A percentile compares a stretch with the other conserved stretches of the same genome.
Evolutionary conservation across 2,113 vertebrate genomes (phyloP).

Genomic region (Stegostoma tigrinum): DNA sequence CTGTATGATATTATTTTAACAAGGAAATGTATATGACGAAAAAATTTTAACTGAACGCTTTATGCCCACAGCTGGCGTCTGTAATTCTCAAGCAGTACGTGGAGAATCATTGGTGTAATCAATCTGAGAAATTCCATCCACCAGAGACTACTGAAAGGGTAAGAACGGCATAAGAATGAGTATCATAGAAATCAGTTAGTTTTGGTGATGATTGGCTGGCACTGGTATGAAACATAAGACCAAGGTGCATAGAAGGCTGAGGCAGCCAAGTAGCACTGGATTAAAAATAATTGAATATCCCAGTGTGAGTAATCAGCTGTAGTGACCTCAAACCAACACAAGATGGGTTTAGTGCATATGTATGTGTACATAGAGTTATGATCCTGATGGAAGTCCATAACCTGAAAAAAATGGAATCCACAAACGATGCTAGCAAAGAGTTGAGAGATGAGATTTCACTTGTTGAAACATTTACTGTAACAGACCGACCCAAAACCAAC

Average conservation of each 20-base stretch:
- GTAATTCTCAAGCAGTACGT: slow-evolving; percentile 98
- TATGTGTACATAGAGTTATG: not conserved
- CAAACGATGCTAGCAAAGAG: not conserved
- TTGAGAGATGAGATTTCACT: not conserved
- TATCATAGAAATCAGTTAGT: not conserved
- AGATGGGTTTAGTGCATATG: not conserved
- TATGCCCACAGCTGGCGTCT: slow-evolving; percentile 72
- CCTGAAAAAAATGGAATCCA: not conserved
- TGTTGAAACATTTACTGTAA: not conserved
- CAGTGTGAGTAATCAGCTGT: not conserved
- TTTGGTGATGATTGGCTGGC: no score
- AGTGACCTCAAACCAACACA: not conserved
- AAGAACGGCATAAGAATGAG: slow-evolving; percentile 40
- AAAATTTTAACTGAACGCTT: not conserved
- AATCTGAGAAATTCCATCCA: slow-evolving; percentile 92
- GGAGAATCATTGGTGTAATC: slow-evolving; percentile 96
- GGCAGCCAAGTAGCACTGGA: not conserved
- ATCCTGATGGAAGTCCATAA: not conserved
- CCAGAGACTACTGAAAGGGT: slow-evolving; percentile 96
- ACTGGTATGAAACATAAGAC: not conserved
- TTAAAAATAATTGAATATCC: not conserved
- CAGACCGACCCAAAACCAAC: not conserved
- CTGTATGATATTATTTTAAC: not conserved
- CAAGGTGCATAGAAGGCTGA: not conserved
- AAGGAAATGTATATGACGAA: not conserved